phyloP scores from a whole-genome alignment of 2,888 invertebrate species.

The Cephalotes varians region DNA sequence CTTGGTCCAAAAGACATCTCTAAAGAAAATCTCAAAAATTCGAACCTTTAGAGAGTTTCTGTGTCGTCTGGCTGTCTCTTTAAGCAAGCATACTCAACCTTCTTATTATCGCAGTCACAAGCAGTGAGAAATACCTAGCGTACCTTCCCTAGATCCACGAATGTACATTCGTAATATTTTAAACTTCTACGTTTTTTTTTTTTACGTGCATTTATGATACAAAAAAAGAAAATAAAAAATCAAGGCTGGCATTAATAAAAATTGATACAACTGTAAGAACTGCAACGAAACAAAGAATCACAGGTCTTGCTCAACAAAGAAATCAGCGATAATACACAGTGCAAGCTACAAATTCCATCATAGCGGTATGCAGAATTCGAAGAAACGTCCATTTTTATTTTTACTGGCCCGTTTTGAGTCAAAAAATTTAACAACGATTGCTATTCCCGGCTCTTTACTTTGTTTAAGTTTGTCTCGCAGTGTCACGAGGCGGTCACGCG shows the following conservation, averaged over 20 bases:
- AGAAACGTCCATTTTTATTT: conserved; percentile 4
- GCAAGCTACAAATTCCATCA: conserved; percentile 19
- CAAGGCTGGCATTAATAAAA: background rate
- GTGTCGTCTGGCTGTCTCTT: background rate
- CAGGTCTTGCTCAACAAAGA: background rate
- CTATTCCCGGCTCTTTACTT: conserved; percentile 1
- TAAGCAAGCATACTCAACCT: background rate
- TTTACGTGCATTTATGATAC: conserved; percentile 9
- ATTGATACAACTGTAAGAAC: background rate
- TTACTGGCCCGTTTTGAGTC: background rate
- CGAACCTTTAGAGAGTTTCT: background rate
- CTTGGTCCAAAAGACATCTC: background rate
- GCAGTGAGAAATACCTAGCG: background rate
- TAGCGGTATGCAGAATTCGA: conserved; percentile 2
- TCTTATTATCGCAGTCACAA: background rate
- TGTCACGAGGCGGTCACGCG: conserved; percentile 44
- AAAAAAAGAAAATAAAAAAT: background rate
- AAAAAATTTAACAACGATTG: background rate
- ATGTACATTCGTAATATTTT: background rate
- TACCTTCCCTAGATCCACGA: background rate
- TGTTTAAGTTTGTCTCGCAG: conserved; percentile 22
- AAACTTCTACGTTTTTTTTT: background rate
- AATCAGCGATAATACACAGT: conserved; percentile 15
- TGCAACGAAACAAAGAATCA: background rate
- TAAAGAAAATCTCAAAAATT: background rate